Conservation (phyloP, 2,888 invertebrate species). For the Cataglyphis albicans region DNA sequence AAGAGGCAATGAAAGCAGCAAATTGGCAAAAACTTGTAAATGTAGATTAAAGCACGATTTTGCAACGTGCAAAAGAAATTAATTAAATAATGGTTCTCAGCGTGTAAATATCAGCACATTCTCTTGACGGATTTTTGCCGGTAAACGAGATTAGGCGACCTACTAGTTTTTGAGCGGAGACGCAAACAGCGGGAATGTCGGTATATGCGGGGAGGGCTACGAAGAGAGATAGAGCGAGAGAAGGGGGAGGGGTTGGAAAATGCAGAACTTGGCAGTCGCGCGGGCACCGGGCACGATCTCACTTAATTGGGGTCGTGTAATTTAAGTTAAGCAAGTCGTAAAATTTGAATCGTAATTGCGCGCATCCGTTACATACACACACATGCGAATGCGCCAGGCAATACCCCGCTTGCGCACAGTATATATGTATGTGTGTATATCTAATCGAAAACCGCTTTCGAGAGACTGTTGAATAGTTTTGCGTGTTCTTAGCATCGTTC, state of each 20-base stretch:
- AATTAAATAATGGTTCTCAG: constrained; percentile 41
- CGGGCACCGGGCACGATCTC: constrained; percentile 66
- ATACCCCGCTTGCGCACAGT: constrained; percentile 54
- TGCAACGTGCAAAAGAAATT: constrained; percentile 19
- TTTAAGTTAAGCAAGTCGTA: constrained; percentile 78
- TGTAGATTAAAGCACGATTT: background rate
- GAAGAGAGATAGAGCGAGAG: constrained; percentile 15
- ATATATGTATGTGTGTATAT: background rate
- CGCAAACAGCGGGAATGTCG: constrained; percentile 38
- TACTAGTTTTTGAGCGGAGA: constrained; percentile 63
- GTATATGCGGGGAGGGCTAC: background rate
- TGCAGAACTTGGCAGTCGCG: constrained; percentile 69
- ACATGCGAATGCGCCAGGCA: constrained; percentile 22
- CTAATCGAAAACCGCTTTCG: constrained; percentile 72
- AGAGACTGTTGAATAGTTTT: constrained; percentile 60
- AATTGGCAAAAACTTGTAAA: constrained; percentile 7
- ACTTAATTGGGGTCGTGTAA: constrained; percentile 76
- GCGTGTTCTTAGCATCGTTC: constrained; percentile 34
- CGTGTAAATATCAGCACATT: constrained; percentile 35
- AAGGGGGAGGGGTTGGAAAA: constrained; percentile 40
- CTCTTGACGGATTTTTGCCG: constrained; percentile 7
- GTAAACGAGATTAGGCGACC: constrained; percentile 46
- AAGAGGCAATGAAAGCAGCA: background rate
- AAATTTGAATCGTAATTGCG: constrained; percentile 76
- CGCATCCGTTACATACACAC: constrained; percentile 72